Evolutionary conservation across 1,140 invertebrate species (phyloP).

Genomic region (Drosophila subobscura): DNA sequence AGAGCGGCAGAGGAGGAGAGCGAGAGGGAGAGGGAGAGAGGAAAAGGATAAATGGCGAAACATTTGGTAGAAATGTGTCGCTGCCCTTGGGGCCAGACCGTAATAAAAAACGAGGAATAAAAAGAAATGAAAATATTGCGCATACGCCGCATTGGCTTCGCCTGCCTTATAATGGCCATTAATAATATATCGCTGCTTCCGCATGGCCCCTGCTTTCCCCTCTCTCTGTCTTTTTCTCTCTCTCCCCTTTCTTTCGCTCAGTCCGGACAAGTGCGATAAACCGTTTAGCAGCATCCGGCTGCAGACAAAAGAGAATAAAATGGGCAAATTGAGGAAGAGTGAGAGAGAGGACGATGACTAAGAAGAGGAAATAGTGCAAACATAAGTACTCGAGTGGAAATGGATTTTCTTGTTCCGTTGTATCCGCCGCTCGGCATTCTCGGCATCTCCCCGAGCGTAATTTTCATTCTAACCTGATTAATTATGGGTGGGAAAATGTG

Average conservation of each 20-base stretch:
- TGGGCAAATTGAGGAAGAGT: constrained; percentile 3
- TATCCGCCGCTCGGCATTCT: too few species aligned
- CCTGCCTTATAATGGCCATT: constrained; percentile 55
- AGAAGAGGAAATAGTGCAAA: constrained; percentile 6
- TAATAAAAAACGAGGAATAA: constrained; percentile 66
- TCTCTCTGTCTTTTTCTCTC: not conserved
- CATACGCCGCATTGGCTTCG: constrained; percentile 68
- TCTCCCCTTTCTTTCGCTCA: not conserved
- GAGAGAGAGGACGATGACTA: not conserved
- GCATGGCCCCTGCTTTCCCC: constrained; percentile 24
- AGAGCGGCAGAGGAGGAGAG: not conserved
- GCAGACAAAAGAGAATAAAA: constrained; percentile 15
- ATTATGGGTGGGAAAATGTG: constrained; percentile 9
- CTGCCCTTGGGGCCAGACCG: constrained; percentile 42
- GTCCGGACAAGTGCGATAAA: constrained; percentile 70
- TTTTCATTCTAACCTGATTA: constrained; percentile 43
- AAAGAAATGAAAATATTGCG: constrained; percentile 61
- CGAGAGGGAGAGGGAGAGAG: not conserved
- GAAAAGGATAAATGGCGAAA: constrained; percentile 47
- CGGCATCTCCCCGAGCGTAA: not conserved
- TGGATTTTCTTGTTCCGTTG: not conserved
- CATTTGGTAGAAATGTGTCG: constrained; percentile 57
- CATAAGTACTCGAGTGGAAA: not conserved
- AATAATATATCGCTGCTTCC: constrained; percentile 72
- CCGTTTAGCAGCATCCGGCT: constrained; percentile 71